Conservation (phyloP, 2,888 invertebrate species). For the Campoplex capitator region DNA sequence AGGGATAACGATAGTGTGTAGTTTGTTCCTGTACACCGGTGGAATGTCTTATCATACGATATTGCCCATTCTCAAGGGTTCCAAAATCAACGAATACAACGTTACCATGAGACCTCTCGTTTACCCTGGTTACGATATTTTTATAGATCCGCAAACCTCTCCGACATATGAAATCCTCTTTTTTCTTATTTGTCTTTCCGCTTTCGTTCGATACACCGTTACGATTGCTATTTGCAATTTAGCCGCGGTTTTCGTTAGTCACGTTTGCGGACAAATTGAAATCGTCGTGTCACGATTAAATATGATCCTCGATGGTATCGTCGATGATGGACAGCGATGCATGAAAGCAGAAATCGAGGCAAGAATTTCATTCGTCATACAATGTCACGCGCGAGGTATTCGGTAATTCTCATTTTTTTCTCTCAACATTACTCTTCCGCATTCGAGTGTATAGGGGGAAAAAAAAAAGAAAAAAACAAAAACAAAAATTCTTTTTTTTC, state of each 20-base stretch:
- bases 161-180: constrained; percentile 70
- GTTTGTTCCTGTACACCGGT: constrained; percentile 67
- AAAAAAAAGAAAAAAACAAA: too few relatives aligned
- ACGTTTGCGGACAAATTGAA: constrained; percentile 71
- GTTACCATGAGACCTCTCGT: constrained; percentile 52
- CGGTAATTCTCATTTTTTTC: not conserved
- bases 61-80: constrained; percentile 57
- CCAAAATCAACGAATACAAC: constrained; percentile 27
- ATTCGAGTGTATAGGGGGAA: not conserved
- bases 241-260: constrained; percentile 71
- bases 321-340: not conserved
- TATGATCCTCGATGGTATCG: constrained; percentile 54
- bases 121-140: constrained; percentile 64
- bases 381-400: constrained; percentile 55
- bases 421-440: not conserved
- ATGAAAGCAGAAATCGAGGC: constrained; percentile 24
- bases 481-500: not conserved
- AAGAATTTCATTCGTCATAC: constrained; percentile 64
- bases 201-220: constrained; percentile 53
- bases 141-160: constrained; percentile 65
- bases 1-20: constrained; percentile 64
- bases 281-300: constrained; percentile 57
- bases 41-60: constrained; percentile 61
- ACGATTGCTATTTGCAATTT: constrained; percentile 66
- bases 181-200: constrained; percentile 57